Evolutionary conservation across 2,797 vertebrate genomes (phyloP).

Genomic region (Phrynocephalus forsythii): DNA sequence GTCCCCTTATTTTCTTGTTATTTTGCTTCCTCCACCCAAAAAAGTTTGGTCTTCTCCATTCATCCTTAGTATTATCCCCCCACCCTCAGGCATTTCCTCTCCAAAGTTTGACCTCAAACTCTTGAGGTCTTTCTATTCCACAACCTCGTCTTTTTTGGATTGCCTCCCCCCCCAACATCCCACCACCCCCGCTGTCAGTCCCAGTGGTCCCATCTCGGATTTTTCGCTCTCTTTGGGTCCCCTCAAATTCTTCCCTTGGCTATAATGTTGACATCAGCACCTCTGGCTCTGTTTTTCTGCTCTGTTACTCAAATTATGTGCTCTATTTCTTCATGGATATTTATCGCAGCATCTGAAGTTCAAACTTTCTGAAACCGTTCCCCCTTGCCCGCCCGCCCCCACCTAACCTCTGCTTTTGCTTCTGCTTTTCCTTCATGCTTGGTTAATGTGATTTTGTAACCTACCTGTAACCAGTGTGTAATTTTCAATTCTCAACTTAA

Average conservation of each 20-base stretch:
- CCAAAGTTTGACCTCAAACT: not conserved
- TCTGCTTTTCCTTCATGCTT: constrained; percentile 8
- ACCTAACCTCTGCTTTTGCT: not conserved
- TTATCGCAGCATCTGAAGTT: not conserved
- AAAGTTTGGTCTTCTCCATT: not conserved
- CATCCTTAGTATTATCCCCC: not conserved
- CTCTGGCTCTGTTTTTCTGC: not conserved
- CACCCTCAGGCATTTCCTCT: not conserved
- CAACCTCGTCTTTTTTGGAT: not conserved
- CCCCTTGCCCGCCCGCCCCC: not conserved
- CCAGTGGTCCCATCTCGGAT: not conserved
- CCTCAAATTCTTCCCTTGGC: not conserved
- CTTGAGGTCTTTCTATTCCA: not conserved
- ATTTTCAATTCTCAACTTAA: not conserved
- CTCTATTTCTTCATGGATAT: not conserved
- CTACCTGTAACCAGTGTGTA: not conserved
- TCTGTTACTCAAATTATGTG: not conserved
- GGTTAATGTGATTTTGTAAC: not conserved
- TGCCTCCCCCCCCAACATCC: not conserved
- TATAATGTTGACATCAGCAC: not conserved
- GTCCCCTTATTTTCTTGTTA: not conserved
- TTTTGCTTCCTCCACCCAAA: no score
- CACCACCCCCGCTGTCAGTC: not conserved
- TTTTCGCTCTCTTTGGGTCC: not conserved
- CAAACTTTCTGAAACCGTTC: not conserved